Evolutionary conservation across 2,797 vertebrate species (phyloP).

Genomic region (Phoxinus dragarum): DNA sequence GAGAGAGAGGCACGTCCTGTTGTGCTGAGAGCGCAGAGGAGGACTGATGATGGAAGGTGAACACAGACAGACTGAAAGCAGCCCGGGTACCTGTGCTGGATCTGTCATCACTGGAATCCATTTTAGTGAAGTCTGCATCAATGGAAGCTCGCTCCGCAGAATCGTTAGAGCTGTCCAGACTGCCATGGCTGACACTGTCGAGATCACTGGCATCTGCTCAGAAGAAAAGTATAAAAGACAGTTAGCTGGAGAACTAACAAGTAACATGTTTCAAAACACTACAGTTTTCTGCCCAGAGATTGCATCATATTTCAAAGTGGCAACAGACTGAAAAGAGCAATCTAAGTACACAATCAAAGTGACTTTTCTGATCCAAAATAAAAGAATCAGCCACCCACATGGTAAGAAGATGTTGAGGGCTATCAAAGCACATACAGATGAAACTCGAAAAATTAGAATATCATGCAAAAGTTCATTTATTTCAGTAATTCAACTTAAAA

Average conservation of each 20-base stretch:
- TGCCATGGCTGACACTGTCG: conserved; percentile 88
- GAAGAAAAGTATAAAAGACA: conserved; percentile 68
- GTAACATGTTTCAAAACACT: conserved; percentile 23
- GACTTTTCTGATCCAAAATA: not conserved
- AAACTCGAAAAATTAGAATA: too few species aligned
- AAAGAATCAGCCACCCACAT: conserved; percentile 1
- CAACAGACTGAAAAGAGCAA: conserved; percentile 4
- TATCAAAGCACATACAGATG: not conserved
- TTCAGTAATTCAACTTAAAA: too few species aligned
- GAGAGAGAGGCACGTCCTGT: conserved; percentile 36
- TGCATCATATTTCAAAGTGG: not conserved
- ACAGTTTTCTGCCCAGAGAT: not conserved
- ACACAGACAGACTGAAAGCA: conserved; percentile 41
- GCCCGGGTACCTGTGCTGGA: conserved; percentile 81
- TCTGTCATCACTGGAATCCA: conserved; percentile 87
- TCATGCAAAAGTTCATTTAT: too few species aligned
- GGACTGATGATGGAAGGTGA: conserved; percentile 46
- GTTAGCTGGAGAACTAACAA: conserved; percentile 14
- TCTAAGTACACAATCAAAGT: not conserved
- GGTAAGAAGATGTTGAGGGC: not conserved
- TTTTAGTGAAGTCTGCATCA: conserved; percentile 85
- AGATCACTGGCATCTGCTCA: conserved; percentile 86
- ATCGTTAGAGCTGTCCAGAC: conserved; percentile 87
- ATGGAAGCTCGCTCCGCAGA: conserved; percentile 83
- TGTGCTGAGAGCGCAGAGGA: not conserved